phyloP scores from a whole-genome alignment of 92 coral and sea anemone genomes.

The Porites cylindrica region DNA sequence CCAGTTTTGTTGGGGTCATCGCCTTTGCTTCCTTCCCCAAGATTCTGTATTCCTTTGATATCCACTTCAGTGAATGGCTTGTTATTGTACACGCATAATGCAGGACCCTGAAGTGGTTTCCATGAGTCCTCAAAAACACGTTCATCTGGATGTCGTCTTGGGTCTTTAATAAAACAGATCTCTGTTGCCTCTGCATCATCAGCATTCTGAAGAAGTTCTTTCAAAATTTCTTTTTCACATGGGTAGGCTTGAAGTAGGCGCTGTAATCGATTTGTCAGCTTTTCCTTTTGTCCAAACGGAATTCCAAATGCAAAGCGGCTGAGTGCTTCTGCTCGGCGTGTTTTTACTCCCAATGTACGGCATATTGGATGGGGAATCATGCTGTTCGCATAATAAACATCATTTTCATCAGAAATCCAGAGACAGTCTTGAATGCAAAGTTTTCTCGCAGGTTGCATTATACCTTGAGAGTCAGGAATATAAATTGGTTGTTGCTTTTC shows the following conservation, averaged over 20 bases:
- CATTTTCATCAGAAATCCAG: conserved; percentile 76
- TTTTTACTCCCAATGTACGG: conserved; percentile 63
- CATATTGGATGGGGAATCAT: conserved; percentile 41
- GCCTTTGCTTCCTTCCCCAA: conserved; percentile 91
- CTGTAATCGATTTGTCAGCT: conserved; percentile 69
- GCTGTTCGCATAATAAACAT: conserved; percentile 43
- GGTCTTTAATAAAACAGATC: conserved; percentile 79
- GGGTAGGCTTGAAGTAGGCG: conserved; percentile 76
- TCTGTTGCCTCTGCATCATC: conserved; percentile 84
- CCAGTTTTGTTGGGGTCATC: conserved; percentile 95
- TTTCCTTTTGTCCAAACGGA: conserved; percentile 81
- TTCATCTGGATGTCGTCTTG: conserved; percentile 62
- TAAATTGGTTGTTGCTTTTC: conserved; percentile 15
- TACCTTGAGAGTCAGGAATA: conserved; percentile 64
- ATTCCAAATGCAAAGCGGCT: conserved; percentile 45
- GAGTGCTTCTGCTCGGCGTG: conserved; percentile 77
- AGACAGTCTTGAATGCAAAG: conserved; percentile 74
- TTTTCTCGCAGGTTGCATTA: conserved; percentile 53
- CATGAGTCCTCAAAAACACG: conserved; percentile 75
- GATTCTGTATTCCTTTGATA: conserved; percentile 84
- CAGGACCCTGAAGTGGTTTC: conserved; percentile 91
- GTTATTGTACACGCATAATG: conserved; percentile 88
- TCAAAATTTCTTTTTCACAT: conserved; percentile 66
- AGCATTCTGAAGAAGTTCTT: conserved; percentile 86
- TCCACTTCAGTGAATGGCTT: conserved; percentile 77